phyloP scores from a whole-genome alignment of 1,140 invertebrate species.

The Papilio glaucus region DNA sequence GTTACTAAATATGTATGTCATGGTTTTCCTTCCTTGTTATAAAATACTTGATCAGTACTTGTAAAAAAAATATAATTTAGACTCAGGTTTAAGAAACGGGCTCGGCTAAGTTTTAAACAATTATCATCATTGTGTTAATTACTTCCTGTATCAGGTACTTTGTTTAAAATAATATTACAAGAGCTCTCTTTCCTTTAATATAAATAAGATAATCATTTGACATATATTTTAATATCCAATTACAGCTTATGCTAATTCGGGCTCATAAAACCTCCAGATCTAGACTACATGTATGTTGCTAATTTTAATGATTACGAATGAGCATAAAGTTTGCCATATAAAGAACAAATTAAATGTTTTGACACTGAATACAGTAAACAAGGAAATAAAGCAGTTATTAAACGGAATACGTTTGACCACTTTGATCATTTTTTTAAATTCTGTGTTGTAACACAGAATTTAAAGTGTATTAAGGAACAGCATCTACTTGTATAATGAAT shows the following conservation, averaged over 20 bases:
- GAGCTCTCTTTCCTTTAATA: not conserved
- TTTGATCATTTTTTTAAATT: not conserved
- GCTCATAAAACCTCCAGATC: not conserved
- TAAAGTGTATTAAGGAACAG: too few species aligned
- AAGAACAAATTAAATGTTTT: not conserved
- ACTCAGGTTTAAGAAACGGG: not conserved
- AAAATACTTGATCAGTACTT: not conserved
- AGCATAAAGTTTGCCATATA: not conserved
- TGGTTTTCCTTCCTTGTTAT: slow-evolving; percentile 4
- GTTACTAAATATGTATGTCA: too few species aligned
- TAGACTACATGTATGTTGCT: not conserved
- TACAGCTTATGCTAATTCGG: not conserved
- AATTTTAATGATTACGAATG: not conserved
- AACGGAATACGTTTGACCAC: not conserved
- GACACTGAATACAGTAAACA: slow-evolving; percentile 2
- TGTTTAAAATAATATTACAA: not conserved
- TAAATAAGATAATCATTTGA: not conserved
- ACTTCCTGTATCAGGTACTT: not conserved
- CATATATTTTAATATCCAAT: not conserved
- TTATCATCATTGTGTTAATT: not conserved
- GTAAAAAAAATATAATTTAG: not conserved
- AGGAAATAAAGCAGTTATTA: slow-evolving; percentile 4
- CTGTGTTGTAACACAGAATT: too few species aligned
- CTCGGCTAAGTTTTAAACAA: not conserved
- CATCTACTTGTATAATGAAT: too few species aligned